Conservation (phyloP, 2,113 vertebrate genomes). For the Ptilorrhoa leucosticta region DNA sequence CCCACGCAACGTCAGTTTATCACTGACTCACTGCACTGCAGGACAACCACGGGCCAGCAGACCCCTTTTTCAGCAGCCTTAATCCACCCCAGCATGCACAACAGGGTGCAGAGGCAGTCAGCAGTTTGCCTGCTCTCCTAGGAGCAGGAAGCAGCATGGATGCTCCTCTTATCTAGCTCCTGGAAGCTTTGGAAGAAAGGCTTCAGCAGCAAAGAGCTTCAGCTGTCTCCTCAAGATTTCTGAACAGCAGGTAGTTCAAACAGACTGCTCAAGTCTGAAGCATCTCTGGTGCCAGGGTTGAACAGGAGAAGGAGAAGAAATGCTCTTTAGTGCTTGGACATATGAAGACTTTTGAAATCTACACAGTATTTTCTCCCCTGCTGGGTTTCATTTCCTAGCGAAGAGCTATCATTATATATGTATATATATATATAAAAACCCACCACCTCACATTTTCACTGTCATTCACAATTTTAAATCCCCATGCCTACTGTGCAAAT, state of each 20-base stretch:
- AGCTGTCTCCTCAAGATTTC: constrained; percentile 13
- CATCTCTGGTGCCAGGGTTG: background rate
- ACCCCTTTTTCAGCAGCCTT: background rate
- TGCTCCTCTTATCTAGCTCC: background rate
- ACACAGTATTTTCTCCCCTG: constrained; percentile 50
- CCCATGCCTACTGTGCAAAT: constrained; percentile 28
- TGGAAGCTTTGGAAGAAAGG: constrained; percentile 17
- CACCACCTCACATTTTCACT: constrained; percentile 35
- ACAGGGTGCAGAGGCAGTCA: background rate
- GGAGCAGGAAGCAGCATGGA: background rate
- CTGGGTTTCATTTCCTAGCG: constrained; percentile 56
- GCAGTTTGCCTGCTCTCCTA: background rate
- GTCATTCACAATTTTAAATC: constrained; percentile 40
- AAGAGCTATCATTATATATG: constrained; percentile 28
- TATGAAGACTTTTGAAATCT: constrained; percentile 26
- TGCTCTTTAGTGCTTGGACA: constrained; percentile 22
- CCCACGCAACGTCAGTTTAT: background rate
- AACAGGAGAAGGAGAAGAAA: constrained; percentile 25
- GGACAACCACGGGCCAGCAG: background rate
- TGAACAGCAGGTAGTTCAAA: constrained; percentile 43
- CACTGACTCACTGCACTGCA: background rate
- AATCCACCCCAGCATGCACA: background rate
- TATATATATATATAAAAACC: background rate
- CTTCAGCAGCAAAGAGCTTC: constrained; percentile 24
- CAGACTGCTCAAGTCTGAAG: constrained; percentile 32